phyloP scores from a whole-genome alignment of 2,113 vertebrate genomes.

The Myotis brandtii region DNA sequence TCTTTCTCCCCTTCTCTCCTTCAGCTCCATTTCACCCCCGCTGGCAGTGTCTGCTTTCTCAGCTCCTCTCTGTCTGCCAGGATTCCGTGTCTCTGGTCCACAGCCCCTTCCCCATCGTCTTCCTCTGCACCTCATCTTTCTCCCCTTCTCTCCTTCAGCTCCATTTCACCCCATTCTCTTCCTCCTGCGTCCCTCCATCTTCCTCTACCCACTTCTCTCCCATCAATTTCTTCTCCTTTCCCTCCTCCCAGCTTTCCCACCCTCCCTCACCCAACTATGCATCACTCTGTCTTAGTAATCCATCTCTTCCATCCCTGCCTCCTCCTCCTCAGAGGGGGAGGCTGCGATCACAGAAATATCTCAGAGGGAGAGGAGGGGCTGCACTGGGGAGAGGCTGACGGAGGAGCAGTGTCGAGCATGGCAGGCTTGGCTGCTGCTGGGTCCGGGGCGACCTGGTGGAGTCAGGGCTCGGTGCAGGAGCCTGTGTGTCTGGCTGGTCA shows the following conservation, averaged over 20 bases:
- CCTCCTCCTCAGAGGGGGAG: constrained; percentile 52
- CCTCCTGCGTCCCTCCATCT: neutral
- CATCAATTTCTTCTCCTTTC: neutral
- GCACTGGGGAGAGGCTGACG: neutral
- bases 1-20: neutral
- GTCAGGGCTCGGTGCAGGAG: neutral
- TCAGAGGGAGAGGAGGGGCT: neutral
- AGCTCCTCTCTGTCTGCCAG: neutral
- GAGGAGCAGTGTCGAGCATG: neutral
- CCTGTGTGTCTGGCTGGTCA: neutral
- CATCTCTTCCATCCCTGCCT: neutral
- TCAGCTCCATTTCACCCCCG: neutral
- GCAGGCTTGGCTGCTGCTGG: neutral
- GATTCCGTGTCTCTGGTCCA: neutral
- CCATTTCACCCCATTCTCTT: neutral
- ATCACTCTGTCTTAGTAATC: neutral
- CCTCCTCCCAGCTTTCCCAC: neutral
- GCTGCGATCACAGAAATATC: constrained; percentile 69
- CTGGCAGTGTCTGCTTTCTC: neutral
- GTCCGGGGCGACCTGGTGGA: neutral
- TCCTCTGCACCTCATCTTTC: neutral
- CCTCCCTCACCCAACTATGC: neutral
- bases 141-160: too few species aligned
- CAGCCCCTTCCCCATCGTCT: accelerated
- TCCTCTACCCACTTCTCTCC: neutral